Evolutionary conservation across 2,888 invertebrate genomes (phyloP), one percentile per base, ranked within the genome.

Genomic region (Megaustenia siamemsis): DNA sequence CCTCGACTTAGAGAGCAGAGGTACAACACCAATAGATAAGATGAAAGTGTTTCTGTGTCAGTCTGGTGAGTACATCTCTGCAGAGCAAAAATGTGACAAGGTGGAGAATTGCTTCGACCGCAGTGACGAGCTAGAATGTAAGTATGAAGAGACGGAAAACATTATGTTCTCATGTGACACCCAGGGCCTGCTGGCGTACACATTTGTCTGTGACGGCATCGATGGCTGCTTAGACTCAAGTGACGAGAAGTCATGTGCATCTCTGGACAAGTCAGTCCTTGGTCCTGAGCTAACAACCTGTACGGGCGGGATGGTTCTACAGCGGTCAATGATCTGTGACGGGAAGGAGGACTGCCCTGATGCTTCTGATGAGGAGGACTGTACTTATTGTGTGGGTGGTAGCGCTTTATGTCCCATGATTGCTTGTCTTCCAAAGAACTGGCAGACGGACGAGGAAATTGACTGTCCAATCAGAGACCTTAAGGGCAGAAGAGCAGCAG

Each of bases 271-370:
- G 75, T 35, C 32, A 5, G 53, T 35, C 15, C 53, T 82, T 4
- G 82, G 82, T 0, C 76, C 49, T 2, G n/a, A 21, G 21, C 24
- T 82, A 66, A 40, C 75, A 5, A 53, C 75, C 8, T 82, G 82
- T n/a, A 82, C 82, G 10, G 76, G 76, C 43, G 49, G 76, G 18
- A 76, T 82, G 82, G 21, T 49, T 8, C 12, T 82, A 38, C 56
- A 76, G 21, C 43, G 66, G 49, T 63, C 75, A 35, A 45, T 53
- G 32, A 88, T 87, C 63, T 89, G 60, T 90, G 90, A 91, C 85
- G 86, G 86, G 38, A 85, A 87, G 28, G 79, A 73, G n/a, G 90
- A 91, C 83, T 91, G 91, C 84, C 84, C 84, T 1, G 92, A 92
- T 60, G 89, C 88, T 12, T 89, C 89, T 15, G 92, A 92, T 85